Percentiles rank a stretch among this genome's conserved stretches.
Evolutionary conservation across 1,140 invertebrate genomes (phyloP).

Genomic region (Muscidifurax raptorellus): DNA sequence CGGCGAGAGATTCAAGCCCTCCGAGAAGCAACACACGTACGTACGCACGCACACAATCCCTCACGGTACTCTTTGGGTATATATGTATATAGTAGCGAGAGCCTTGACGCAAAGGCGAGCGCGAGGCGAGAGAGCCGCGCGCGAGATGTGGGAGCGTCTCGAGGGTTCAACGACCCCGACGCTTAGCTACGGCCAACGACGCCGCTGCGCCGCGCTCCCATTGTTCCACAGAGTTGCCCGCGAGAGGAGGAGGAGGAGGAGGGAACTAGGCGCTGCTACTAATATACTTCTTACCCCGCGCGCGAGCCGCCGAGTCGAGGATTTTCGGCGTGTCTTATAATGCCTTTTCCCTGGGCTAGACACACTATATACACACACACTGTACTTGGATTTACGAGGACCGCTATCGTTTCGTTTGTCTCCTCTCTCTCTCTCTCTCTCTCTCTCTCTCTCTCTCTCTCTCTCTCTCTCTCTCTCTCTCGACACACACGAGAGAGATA

Average conservation of each 20-base stretch:
- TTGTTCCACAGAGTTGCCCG: constrained; percentile 8
- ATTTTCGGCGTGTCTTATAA: background rate
- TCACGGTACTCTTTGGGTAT: too few species aligned
- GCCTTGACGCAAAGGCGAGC: background rate
- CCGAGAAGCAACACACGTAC: background rate
- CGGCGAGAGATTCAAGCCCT: background rate
- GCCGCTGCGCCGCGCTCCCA: constrained; percentile 25
- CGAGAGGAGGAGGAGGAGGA: background rate
- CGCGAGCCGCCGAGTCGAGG: background rate
- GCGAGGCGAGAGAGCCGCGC: background rate
- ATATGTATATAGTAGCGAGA: background rate
- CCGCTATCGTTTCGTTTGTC: background rate
- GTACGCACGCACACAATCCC: background rate
- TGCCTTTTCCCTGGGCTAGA: constrained; percentile 9
- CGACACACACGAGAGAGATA: background rate
- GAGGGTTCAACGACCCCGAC: constrained; percentile 47
- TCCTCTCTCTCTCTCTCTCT: background rate
- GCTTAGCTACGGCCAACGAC: background rate
- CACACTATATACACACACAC: too few species aligned
- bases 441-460: too few species aligned
- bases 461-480: background rate
- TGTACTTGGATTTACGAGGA: constrained; percentile 3
- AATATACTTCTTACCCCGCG: background rate
- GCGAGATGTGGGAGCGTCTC: constrained; percentile 49
- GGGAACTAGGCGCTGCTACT: background rate